Conservation (phyloP, 1,140 invertebrate genomes). For the Drosophila subpulchrella region DNA sequence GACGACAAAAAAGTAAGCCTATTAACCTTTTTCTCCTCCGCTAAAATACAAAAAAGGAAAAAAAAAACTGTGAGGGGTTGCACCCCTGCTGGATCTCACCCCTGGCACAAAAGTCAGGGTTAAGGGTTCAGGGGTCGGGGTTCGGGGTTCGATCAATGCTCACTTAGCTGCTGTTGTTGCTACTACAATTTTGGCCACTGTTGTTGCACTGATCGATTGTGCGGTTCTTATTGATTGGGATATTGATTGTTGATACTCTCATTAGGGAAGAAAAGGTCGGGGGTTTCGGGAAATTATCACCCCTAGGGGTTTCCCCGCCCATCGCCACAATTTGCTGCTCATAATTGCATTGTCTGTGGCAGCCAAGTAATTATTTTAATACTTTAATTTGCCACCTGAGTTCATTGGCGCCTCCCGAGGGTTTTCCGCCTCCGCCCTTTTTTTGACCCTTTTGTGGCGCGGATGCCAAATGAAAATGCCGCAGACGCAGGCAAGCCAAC, state of each 20-base stretch:
- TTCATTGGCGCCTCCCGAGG: slow-evolving; percentile 54
- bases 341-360: slow-evolving; percentile 74
- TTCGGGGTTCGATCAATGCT: slow-evolving; percentile 63
- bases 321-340: slow-evolving; percentile 62
- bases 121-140: slow-evolving; percentile 26
- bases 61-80: slow-evolving; percentile 70
- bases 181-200: slow-evolving; percentile 17
- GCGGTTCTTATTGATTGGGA: slow-evolving; percentile 59
- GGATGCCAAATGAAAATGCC: slow-evolving; percentile 62
- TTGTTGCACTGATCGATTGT: slow-evolving; percentile 68
- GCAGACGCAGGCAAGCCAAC: slow-evolving; percentile 57
- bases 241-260: slow-evolving; percentile 62
- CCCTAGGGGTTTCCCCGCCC: slow-evolving; percentile 7
- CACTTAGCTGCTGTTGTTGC: slow-evolving; percentile 52
- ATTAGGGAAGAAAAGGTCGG: slow-evolving; percentile 28
- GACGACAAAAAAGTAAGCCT: slow-evolving; percentile 67
- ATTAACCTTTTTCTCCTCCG: slow-evolving; percentile 74
- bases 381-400: slow-evolving; percentile 80
- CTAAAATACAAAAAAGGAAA: slow-evolving; percentile 1
- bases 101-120: slow-evolving; percentile 34
- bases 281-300: slow-evolving; percentile 10
- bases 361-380: slow-evolving; percentile 69
- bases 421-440: not conserved
- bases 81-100: slow-evolving; percentile 64
- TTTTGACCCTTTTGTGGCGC: slow-evolving; percentile 43